These are phyloP conservation scores for Lacerta viridis DNA, from an alignment of 2,797 vertebrate species.

Conservation along the genomic window DNA sequence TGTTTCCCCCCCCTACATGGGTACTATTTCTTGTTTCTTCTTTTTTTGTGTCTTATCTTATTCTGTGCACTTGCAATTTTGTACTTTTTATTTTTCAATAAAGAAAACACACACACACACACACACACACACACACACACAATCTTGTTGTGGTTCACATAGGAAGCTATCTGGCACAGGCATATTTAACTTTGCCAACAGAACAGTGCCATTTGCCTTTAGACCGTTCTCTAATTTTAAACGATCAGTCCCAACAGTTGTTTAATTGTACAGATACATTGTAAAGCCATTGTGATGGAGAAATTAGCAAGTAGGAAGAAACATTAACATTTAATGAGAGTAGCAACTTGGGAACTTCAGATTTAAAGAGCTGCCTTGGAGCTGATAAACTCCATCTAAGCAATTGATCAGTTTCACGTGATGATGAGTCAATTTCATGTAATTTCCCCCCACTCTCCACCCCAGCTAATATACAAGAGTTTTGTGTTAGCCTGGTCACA, in stretches of 20 bases:
- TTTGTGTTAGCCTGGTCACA: slow-evolving; percentile 11
- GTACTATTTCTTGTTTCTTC: too few relatives aligned
- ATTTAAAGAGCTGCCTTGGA: slow-evolving; percentile 19
- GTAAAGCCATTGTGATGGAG: slow-evolving; percentile 3
- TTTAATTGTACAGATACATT: slow-evolving; percentile 6
- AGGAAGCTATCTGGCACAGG: not conserved
- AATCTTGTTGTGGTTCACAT: not conserved
- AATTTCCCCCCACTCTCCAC: not conserved
- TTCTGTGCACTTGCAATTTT: too few relatives aligned
- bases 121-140: too few relatives aligned
- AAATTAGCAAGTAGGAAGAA: slow-evolving; percentile 21
- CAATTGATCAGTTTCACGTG: slow-evolving; percentile 14
- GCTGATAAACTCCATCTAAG: slow-evolving; percentile 29
- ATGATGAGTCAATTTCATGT: slow-evolving; percentile 12
- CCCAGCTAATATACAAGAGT: not conserved
- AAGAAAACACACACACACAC: too few relatives aligned
- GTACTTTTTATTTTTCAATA: too few relatives aligned
- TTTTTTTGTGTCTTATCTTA: too few relatives aligned
- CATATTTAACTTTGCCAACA: not conserved
- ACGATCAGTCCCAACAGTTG: slow-evolving; percentile 7
- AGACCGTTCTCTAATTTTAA: slow-evolving; percentile 21
- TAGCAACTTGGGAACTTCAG: slow-evolving; percentile 8
- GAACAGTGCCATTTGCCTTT: slow-evolving; percentile 20
- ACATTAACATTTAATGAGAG: slow-evolving; percentile 32
- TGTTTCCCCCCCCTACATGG: too few relatives aligned